Conservation (phyloP, 1,140 invertebrate species). For the Drosophila lowei region DNA sequence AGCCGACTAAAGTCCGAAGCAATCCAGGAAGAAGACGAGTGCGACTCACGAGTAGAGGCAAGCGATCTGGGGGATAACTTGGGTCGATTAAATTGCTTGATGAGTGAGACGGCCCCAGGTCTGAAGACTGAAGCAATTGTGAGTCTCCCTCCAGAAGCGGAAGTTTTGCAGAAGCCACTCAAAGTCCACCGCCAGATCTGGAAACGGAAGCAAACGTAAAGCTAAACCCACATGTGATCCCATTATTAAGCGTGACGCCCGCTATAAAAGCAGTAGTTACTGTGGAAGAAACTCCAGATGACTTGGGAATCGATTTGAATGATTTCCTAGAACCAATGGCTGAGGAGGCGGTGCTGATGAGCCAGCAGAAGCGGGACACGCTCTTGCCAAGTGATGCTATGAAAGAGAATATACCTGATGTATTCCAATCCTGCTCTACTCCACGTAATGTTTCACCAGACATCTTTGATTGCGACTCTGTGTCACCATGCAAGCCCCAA, state of each 20-base stretch:
- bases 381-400: neutral
- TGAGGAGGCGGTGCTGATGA: constrained; percentile 51
- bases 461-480: constrained; percentile 56
- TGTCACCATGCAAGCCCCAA: constrained; percentile 52
- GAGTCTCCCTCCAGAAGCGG: neutral
- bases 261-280: too few species aligned
- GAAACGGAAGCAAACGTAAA: neutral
- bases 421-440: neutral
- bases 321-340: constrained; percentile 69
- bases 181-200: neutral
- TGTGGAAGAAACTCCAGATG: constrained; percentile 13
- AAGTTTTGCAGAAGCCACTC: neutral
- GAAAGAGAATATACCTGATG: constrained; percentile 2
- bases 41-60: constrained; percentile 13
- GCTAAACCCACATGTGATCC: too few species aligned
- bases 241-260: too few species aligned
- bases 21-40: neutral
- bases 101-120: constrained; percentile 23
- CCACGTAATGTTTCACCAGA: constrained; percentile 52
- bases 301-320: constrained; percentile 61
- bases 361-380: neutral
- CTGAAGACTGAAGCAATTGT: constrained; percentile 5
- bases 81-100: constrained; percentile 53
- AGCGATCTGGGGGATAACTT: constrained; percentile 46
- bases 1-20: neutral